Evolutionary conservation across 1,140 invertebrate species (phyloP), one percentile per base, ranked within the genome.

Genomic region (Cheumatopsyche charites): DNA sequence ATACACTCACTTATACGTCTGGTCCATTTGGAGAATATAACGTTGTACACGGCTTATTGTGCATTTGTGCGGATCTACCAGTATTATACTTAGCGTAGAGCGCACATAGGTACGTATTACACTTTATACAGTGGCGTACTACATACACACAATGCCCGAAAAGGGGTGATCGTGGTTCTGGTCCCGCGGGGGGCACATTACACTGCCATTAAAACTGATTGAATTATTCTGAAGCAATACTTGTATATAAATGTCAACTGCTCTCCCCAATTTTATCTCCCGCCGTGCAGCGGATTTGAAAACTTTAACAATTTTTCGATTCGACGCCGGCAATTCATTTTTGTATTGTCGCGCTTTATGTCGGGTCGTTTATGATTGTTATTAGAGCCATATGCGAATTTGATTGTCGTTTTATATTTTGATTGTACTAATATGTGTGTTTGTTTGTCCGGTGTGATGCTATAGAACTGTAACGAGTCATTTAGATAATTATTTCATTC

Each of bases 191-290:
- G 69, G 52, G 55, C 72, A 66, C 68, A 74, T 74, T 74, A 70
- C 67, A 67, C 62, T 68, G 49, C 66, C 66, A 68, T 68, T 68
- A 68, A 68, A 68, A 43, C 63, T 74, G 72, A 74, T 74, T 74
- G 72, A 74, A 74, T 74, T 71, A 74, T 67, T 67, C 72, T 74
- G 69, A 74, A 63, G 72, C 70, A 55, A 47, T 47, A 47, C 43
- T n/a, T n/a, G 15, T 41, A 26, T 49, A 49, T 55, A 69, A 73
- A 73, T 73, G 72, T 63, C 72, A 70, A 61, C 62, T 21, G 55
- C 4, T 47, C 43, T 9, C 29, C 29, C n/a, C n/a, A n/a, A n/a
- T 36, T 36, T 36, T 36, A 36, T 36, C 29, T 36, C 29, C 9
- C 3, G 29, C 29, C 3, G 29, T 47, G 43, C 43, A 47, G 11